phyloP scores from a whole-genome alignment of 1,140 invertebrate genomes.

The Dolichoris vasculosae region DNA sequence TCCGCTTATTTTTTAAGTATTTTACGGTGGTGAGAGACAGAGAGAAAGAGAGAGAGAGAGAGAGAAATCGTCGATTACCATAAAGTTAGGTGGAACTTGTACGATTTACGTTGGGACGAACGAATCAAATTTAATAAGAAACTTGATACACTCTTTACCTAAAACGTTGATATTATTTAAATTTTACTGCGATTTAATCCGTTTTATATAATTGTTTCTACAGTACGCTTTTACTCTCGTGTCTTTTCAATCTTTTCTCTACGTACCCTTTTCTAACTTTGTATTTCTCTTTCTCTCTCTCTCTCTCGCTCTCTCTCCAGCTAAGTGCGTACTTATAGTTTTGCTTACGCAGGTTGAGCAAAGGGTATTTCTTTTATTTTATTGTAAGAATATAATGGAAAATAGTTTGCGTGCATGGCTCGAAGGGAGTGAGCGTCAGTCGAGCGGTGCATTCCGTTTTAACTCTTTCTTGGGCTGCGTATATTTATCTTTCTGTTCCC shows the following conservation, averaged over 20 bases:
- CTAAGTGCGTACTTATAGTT: neutral
- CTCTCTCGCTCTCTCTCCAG: too few relatives aligned
- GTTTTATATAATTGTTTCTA: too few relatives aligned
- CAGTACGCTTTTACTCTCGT: neutral
- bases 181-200: too few relatives aligned
- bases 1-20: neutral
- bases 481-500: conserved; percentile 12
- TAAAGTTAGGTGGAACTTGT: too few relatives aligned
- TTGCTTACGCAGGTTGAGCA: neutral
- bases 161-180: too few relatives aligned
- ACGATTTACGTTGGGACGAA: too few relatives aligned
- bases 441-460: conserved; percentile 56
- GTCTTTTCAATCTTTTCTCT: neutral
- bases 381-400: conserved; percentile 63
- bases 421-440: conserved; percentile 38
- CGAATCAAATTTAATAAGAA: too few relatives aligned
- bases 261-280: neutral
- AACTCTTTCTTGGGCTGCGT: conserved; percentile 16
- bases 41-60: too few relatives aligned
- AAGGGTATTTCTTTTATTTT: conserved; percentile 65
- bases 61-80: too few relatives aligned
- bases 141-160: too few relatives aligned
- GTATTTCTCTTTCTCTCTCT: neutral
- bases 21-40: too few relatives aligned
- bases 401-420: conserved; percentile 61